Conservation (phyloP, 2,888 invertebrate genomes). For the Drosophila kambysellisi region DNA sequence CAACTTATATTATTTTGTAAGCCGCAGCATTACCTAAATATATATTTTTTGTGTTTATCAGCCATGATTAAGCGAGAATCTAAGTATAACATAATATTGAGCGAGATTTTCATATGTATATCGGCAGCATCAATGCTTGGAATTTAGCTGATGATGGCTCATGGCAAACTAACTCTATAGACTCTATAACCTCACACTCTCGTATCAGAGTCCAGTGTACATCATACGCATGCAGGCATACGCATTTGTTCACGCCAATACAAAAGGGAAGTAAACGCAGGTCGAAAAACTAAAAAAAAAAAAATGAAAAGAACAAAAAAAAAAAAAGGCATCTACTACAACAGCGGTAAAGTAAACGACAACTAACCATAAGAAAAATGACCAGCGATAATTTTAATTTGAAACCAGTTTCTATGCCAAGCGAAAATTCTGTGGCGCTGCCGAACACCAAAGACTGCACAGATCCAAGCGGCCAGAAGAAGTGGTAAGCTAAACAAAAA, state of each 20-base stretch:
- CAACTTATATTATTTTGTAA: neutral
- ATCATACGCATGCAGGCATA: constrained; percentile 48
- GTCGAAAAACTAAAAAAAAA: constrained; percentile 65
- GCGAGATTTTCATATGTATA: constrained; percentile 14
- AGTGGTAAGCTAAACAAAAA: constrained; percentile 64
- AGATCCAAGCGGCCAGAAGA: constrained; percentile 46
- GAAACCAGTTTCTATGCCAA: constrained; percentile 83
- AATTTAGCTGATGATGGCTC: constrained; percentile 39
- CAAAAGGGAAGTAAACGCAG: constrained; percentile 64
- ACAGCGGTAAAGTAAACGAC: constrained; percentile 72
- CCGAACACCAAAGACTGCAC: constrained; percentile 49
- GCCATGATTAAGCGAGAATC: neutral
- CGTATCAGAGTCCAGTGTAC: constrained; percentile 21
- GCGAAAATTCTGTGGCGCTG: constrained; percentile 73
- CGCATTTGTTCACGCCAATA: constrained; percentile 63
- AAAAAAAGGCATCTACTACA: constrained; percentile 45
- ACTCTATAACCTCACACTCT: constrained; percentile 14
- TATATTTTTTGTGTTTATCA: neutral
- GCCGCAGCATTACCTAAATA: neutral
- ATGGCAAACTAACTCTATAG: constrained; percentile 29
- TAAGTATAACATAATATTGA: neutral
- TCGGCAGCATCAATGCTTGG: constrained; percentile 41
- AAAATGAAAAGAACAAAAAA: constrained; percentile 47
- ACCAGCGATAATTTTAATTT: constrained; percentile 84
- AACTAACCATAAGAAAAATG: constrained; percentile 82